phyloP scores from a whole-genome alignment of 1,140 invertebrate genomes.

The Lordiphosa clarofinis region DNA sequence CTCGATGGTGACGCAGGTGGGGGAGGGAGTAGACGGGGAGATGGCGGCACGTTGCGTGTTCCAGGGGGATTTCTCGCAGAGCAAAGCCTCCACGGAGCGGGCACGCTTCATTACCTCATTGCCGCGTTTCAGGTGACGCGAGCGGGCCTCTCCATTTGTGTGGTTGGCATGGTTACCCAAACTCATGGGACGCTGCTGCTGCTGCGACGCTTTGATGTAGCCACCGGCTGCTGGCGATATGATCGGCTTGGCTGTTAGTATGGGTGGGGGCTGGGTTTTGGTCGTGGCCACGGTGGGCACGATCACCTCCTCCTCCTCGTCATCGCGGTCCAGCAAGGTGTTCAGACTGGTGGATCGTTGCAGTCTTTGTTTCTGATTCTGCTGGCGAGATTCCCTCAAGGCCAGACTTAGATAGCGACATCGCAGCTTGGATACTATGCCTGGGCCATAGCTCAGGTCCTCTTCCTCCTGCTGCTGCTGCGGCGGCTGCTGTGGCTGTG shows the following conservation, averaged over 20 bases:
- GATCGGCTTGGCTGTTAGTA: slow-evolving; percentile 47
- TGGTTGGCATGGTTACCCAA: slow-evolving; percentile 15
- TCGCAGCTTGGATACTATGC: slow-evolving; percentile 92
- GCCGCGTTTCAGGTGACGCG: slow-evolving; percentile 74
- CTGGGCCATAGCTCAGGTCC: slow-evolving; percentile 93
- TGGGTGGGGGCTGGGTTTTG: slow-evolving; percentile 43
- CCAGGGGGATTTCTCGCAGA: slow-evolving; percentile 81
- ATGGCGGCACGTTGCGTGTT: slow-evolving; percentile 38
- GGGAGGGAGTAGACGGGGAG: slow-evolving; percentile 20
- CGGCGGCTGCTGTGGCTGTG: slow-evolving; percentile 38
- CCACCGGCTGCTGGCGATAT: slow-evolving; percentile 21
- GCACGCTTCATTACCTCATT: slow-evolving; percentile 86
- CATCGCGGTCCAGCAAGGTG: slow-evolving; percentile 88
- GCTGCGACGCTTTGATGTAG: slow-evolving; percentile 37
- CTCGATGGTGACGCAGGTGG: slow-evolving; percentile 70
- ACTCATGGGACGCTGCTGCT: slow-evolving; percentile 35
- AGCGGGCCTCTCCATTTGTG: slow-evolving; percentile 30
- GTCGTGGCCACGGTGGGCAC: slow-evolving; percentile 7
- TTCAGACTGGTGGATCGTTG: slow-evolving; percentile 91
- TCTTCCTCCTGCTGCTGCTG: slow-evolving; percentile 79
- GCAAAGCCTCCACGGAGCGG: slow-evolving; percentile 89
- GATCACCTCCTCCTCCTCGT: slow-evolving; percentile 50
- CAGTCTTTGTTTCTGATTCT: slow-evolving; percentile 84
- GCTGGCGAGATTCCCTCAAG: slow-evolving; percentile 84
- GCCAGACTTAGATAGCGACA: slow-evolving; percentile 91